Conservation (phyloP, 2,113 vertebrate genomes). For the Lota lota region DNA sequence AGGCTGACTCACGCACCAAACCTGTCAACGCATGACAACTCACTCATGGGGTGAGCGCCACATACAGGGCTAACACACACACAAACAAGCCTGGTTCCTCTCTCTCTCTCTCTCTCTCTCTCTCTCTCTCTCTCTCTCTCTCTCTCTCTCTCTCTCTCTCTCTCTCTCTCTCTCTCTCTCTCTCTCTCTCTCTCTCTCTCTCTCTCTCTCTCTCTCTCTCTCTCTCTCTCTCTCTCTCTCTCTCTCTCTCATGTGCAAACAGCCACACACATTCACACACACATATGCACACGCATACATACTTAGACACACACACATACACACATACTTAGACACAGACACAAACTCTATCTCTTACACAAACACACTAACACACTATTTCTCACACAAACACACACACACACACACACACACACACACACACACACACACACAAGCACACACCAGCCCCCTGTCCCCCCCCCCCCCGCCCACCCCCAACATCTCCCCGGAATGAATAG, state of each 20-base stretch:
- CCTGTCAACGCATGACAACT: background rate
- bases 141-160: no score
- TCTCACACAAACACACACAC: constrained; percentile 3
- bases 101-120: no score
- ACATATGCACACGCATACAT: background rate
- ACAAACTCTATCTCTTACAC: background rate
- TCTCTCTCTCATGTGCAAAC: no score
- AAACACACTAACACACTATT: background rate
- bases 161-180: no score
- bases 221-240: no score
- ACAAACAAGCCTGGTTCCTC: background rate
- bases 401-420: constrained; percentile 6
- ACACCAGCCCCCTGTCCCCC: constrained; percentile 45
- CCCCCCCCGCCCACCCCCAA: constrained; percentile 41
- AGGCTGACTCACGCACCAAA: no score
- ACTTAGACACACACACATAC: constrained; percentile 11
- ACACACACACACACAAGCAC: background rate
- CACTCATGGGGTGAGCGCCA: background rate
- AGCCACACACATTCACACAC: no score
- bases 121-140: no score
- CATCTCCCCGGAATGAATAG: constrained; percentile 36
- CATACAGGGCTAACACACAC: constrained; percentile 5
- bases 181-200: no score
- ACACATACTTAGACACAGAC: constrained; percentile 11
- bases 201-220: no score